Conservation (phyloP, 2,113 vertebrate species). For the Bambusicola thoracicus region DNA sequence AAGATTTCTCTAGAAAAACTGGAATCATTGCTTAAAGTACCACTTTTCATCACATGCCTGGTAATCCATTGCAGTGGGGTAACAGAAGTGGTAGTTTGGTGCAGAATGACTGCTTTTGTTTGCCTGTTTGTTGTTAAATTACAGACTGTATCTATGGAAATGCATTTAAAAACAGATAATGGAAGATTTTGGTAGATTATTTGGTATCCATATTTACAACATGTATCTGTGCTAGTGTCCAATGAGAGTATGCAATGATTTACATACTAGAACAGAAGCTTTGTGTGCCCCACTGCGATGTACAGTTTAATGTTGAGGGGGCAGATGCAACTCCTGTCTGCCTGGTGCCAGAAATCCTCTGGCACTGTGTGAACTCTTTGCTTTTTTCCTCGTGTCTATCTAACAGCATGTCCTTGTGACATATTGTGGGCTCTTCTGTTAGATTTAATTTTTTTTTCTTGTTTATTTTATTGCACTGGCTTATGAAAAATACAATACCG, state of each 20-base stretch:
- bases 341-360: neutral
- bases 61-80: accelerated
- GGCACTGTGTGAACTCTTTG: neutral
- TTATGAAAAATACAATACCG: neutral
- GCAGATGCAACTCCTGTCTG: accelerated
- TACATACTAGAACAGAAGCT: neutral
- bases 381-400: neutral
- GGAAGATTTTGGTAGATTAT: neutral
- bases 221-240: neutral
- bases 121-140: accelerated
- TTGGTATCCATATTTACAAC: accelerated
- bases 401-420: neutral
- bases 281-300: neutral
- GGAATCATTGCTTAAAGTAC: neutral
- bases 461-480: constrained; percentile 46
- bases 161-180: neutral
- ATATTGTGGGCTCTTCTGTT: constrained; percentile 5
- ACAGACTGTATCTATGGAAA: accelerated
- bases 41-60: accelerated
- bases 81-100: neutral
- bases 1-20: neutral
- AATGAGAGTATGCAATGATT: accelerated
- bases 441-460: constrained; percentile 51
- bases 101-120: neutral
- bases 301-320: neutral